Conservation (phyloP, 2,888 invertebrate genomes). For the Coenonympha glycerion region DNA sequence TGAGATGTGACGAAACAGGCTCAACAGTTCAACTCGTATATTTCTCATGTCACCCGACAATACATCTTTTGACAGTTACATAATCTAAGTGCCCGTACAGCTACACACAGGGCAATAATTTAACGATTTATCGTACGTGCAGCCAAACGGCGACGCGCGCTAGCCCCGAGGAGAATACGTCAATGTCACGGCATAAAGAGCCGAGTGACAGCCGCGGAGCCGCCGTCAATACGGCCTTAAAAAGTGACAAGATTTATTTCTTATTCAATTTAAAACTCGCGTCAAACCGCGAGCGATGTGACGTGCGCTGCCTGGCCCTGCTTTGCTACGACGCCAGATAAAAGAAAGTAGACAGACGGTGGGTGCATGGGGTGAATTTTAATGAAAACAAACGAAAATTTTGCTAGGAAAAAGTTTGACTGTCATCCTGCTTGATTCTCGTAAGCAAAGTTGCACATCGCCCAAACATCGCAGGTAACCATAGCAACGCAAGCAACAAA, state of each 20-base stretch:
- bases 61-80: background rate
- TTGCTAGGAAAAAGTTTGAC: too few species aligned
- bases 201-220: constrained; percentile 29
- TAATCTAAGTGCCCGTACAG: background rate
- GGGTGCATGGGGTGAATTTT: background rate
- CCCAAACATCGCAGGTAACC: too few species aligned
- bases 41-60: too few species aligned
- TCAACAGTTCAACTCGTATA: too few species aligned
- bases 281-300: constrained; percentile 32
- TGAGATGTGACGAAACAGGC: too few species aligned
- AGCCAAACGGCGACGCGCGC: constrained; percentile 5
- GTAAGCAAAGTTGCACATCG: too few species aligned
- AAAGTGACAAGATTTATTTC: constrained; percentile 62
- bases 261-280: constrained; percentile 60
- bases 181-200: constrained; percentile 21
- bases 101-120: constrained; percentile 8
- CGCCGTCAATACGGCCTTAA: constrained; percentile 50
- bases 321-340: constrained; percentile 20
- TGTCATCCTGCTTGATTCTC: too few species aligned
- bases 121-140: constrained; percentile 6
- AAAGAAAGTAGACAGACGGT: background rate
- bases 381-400: background rate
- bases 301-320: constrained; percentile 25
- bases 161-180: constrained; percentile 15
- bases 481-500: too few species aligned